phyloP scores from a whole-genome alignment of 2,113 vertebrate species.

The Falcunculus frontatus region DNA sequence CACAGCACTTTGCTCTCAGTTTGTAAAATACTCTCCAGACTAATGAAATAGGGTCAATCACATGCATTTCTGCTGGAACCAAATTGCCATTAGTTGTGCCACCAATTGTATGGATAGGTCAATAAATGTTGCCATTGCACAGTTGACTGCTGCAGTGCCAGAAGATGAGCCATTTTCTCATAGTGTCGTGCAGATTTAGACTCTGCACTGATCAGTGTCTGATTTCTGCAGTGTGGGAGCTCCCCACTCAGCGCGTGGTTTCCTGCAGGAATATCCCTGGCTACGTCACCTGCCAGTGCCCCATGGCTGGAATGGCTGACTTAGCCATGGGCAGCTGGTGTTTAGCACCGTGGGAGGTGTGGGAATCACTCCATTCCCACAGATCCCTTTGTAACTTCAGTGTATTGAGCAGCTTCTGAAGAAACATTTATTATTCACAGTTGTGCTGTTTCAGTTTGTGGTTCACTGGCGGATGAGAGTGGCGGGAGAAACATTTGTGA shows the following conservation, averaged over 20 bases:
- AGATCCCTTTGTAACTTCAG: neutral
- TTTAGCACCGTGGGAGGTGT: neutral
- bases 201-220: neutral
- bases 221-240: neutral
- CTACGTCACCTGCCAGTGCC: neutral
- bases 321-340: neutral
- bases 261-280: neutral
- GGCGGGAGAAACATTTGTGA: neutral
- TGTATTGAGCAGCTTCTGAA: neutral
- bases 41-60: conserved; percentile 68
- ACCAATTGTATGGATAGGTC: conserved; percentile 7
- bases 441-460: neutral
- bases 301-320: neutral
- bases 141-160: neutral
- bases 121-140: conserved; percentile 38
- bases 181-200: neutral
- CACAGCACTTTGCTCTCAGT: conserved; percentile 59
- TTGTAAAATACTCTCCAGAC: conserved; percentile 64
- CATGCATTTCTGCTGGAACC: conserved; percentile 28
- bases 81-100: conserved; percentile 65
- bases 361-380: neutral
- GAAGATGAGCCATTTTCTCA: conserved; percentile 13
- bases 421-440: neutral
- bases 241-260: rapidly evolving
- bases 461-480: neutral